Percentiles rank a stretch among this genome's conserved stretches.
Evolutionary conservation across 2,888 invertebrate genomes (phyloP).

Genomic region (Tridacna crocea): DNA sequence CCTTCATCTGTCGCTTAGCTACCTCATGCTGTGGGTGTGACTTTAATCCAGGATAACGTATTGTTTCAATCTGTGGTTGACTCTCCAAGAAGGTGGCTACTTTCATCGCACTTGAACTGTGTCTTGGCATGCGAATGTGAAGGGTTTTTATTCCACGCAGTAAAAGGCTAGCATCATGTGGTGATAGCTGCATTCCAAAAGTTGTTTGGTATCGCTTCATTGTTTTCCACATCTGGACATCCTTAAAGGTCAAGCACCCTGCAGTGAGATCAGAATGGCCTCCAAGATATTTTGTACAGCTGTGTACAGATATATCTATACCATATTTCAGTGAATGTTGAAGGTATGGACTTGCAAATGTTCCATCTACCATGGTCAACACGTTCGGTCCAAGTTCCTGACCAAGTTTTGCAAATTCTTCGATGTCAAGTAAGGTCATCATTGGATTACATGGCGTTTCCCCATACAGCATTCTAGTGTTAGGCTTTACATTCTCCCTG

Average conservation of each 20-base stretch:
- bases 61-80: constrained; percentile 90
- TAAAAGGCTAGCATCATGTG: constrained; percentile 74
- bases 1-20: constrained; percentile 89
- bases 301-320: constrained; percentile 82
- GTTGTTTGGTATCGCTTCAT: constrained; percentile 73
- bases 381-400: constrained; percentile 57
- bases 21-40: constrained; percentile 79
- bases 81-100: constrained; percentile 93
- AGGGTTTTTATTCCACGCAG: constrained; percentile 94
- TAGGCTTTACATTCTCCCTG: constrained; percentile 74
- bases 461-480: constrained; percentile 82
- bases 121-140: constrained; percentile 94
- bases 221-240: constrained; percentile 75
- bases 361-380: constrained; percentile 82
- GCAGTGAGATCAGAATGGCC: constrained; percentile 84
- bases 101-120: constrained; percentile 90
- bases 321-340: constrained; percentile 81
- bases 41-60: constrained; percentile 90
- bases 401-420: constrained; percentile 78
- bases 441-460: constrained; percentile 84
- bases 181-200: constrained; percentile 75
- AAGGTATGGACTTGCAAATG: constrained; percentile 82
- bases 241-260: constrained; percentile 79
- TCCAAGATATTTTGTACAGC: constrained; percentile 84
- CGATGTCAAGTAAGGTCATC: constrained; percentile 81